A percentile compares a stretch with the other conserved stretches of the same genome.
These are phyloP conservation scores for Pelochelys cantorii DNA, from an alignment of 2,797 vertebrate species.

Conservation along the genomic window DNA sequence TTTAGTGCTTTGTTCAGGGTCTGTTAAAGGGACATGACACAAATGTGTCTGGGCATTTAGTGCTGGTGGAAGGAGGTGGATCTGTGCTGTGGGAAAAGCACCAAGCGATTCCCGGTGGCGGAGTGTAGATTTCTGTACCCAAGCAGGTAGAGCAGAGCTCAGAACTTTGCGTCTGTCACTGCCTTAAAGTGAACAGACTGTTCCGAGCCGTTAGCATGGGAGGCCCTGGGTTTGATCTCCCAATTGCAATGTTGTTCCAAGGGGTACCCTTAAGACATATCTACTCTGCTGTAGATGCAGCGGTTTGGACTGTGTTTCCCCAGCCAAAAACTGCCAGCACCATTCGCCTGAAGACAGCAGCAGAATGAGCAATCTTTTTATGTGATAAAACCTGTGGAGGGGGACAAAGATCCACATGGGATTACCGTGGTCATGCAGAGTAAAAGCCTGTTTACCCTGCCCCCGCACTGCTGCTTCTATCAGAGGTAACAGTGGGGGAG, in stretches of 20 bases:
- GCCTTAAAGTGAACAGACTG: not conserved
- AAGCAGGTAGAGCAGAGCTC: not conserved
- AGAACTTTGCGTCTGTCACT: not conserved
- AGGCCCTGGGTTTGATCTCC: not conserved
- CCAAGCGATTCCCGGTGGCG: not conserved
- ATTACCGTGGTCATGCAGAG: not conserved
- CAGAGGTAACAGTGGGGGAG: no score
- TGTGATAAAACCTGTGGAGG: not conserved
- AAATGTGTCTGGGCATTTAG: not conserved
- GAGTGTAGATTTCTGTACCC: not conserved
- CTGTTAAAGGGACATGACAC: not conserved
- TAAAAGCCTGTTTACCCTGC: no score
- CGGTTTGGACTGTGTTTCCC: no score
- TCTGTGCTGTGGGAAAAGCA: not conserved
- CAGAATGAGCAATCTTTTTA: no score
- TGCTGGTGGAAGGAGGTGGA: not conserved
- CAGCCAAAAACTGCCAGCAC: no score
- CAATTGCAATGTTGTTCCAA: not conserved
- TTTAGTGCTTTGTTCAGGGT: not conserved
- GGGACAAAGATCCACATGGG: not conserved
- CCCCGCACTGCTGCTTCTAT: not conserved
- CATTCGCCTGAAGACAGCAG: no score
- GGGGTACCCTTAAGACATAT: not conserved
- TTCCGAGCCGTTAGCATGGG: not conserved
- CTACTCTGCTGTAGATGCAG: no score